Conservation (phyloP, 1,140 invertebrate species). For the Drosophila varians region DNA sequence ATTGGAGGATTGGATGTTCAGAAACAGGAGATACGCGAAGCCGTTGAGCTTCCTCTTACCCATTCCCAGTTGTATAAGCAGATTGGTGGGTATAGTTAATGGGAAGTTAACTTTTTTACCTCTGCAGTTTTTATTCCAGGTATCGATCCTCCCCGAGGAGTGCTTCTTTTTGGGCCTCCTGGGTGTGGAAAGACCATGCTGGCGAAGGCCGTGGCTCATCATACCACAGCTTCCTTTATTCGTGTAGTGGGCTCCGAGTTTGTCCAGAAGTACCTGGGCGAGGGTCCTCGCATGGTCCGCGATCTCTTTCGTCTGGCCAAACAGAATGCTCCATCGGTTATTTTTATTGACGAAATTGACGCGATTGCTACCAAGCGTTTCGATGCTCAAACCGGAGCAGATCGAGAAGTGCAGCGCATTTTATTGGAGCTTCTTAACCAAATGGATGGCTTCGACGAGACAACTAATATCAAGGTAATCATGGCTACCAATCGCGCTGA, state of each 20-base stretch:
- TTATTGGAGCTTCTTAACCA: conserved; percentile 98
- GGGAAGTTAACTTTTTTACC: too few relatives aligned
- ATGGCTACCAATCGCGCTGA: conserved; percentile 99
- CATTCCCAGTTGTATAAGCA: conserved; percentile 99
- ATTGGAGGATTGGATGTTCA: conserved; percentile 99
- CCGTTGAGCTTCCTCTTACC: conserved; percentile 98
- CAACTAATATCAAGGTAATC: conserved; percentile 99
- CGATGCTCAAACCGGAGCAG: conserved; percentile 99
- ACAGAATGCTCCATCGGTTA: conserved; percentile 99
- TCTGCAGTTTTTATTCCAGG: conserved; percentile 21
- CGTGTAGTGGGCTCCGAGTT: conserved; percentile 99
- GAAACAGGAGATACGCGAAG: conserved; percentile 99
- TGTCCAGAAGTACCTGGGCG: conserved; percentile 99
- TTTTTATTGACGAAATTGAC: conserved; percentile 99
- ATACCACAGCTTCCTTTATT: conserved; percentile 99
- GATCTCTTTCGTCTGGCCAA: conserved; percentile 99
- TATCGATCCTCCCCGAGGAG: conserved; percentile 98
- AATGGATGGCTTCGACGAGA: conserved; percentile 99
- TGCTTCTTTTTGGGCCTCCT: conserved; percentile 99
- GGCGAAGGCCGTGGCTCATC: conserved; percentile 99
- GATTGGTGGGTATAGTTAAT: conserved; percentile 85
- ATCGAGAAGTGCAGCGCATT: conserved; percentile 99
- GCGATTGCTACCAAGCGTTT: conserved; percentile 99
- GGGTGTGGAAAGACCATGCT: conserved; percentile 98
- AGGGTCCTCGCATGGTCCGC: conserved; percentile 99